These are phyloP conservation scores for Iselma pallidipennis DNA, from an alignment of 2,888 invertebrate species.

Conservation along the genomic window DNA sequence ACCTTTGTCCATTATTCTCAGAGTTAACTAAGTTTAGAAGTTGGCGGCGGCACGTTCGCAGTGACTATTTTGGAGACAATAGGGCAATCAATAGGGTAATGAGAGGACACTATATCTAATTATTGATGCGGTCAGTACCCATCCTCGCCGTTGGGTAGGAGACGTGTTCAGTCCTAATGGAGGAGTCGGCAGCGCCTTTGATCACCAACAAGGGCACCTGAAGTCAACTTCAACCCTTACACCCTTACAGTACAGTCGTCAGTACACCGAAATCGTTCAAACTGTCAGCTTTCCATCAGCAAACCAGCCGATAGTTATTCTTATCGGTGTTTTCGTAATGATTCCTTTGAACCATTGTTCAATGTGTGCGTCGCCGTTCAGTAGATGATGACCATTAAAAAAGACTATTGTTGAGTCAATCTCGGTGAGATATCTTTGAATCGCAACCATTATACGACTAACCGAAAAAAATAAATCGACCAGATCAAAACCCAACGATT, in stretches of 20 bases:
- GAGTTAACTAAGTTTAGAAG: constrained; percentile 52
- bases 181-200: constrained; percentile 20
- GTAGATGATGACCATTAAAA: constrained; percentile 46
- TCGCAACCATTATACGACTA: background rate
- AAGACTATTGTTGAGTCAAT: constrained; percentile 54
- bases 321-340: constrained; percentile 45
- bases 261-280: constrained; percentile 35
- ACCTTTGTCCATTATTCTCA: constrained; percentile 53
- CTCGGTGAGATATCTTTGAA: constrained; percentile 27
- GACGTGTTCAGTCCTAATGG: constrained; percentile 24
- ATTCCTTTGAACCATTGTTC: constrained; percentile 50
- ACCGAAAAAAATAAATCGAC: background rate
- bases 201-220: constrained; percentile 13
- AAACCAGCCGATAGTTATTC: constrained; percentile 26
- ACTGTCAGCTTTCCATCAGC: constrained; percentile 48
- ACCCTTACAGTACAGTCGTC: constrained; percentile 15
- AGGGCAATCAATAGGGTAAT: constrained; percentile 59
- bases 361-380: constrained; percentile 30
- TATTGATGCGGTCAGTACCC: constrained; percentile 53
- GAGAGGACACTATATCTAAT: constrained; percentile 58
- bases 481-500: background rate
- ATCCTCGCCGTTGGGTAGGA: constrained; percentile 35
- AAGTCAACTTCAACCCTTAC: constrained; percentile 4
- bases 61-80: constrained; percentile 52
- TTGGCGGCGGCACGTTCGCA: constrained; percentile 48